phyloP scores from a whole-genome alignment of 2,888 invertebrate genomes.

The Harpagoxenus sublaevis region DNA sequence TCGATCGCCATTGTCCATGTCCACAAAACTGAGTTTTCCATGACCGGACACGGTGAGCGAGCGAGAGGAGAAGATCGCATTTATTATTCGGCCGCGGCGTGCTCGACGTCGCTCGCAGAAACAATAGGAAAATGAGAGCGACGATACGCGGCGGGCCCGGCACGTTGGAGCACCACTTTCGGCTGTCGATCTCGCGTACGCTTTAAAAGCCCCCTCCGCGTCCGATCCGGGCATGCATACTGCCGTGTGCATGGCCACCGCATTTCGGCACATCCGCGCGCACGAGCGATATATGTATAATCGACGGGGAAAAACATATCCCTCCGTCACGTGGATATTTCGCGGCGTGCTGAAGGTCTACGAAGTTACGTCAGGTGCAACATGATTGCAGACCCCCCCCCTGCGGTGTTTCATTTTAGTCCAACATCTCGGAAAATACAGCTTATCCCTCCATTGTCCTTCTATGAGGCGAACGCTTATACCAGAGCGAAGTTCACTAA shows the following conservation, averaged over 20 bases:
- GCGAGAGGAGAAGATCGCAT: conserved; percentile 69
- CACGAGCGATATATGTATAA: conserved; percentile 7
- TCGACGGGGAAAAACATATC: conserved; percentile 17
- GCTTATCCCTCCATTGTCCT: too few relatives aligned
- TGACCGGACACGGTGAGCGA: conserved; percentile 1
- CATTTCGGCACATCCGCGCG: conserved; percentile 35
- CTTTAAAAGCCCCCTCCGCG: conserved; percentile 60
- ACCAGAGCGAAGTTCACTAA: too few relatives aligned
- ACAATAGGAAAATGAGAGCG: conserved; percentile 75
- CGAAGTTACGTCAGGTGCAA: not conserved
- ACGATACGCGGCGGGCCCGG: conserved; percentile 49
- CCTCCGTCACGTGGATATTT: conserved; percentile 3
- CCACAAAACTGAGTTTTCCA: conserved; percentile 33
- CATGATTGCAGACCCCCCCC: not conserved
- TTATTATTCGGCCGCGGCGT: conserved; percentile 74
- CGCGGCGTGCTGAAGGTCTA: not conserved
- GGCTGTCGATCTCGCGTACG: conserved; percentile 75
- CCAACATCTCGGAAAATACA: too few relatives aligned
- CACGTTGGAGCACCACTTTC: conserved; percentile 71
- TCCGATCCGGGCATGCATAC: conserved; percentile 41
- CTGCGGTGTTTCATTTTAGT: not conserved
- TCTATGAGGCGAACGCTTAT: too few relatives aligned
- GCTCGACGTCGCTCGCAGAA: conserved; percentile 76
- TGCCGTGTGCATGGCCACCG: conserved; percentile 32
- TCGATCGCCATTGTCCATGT: conserved; percentile 70